Evolutionary conservation across 2,888 invertebrate species (phyloP).

Genomic region (Salticus scenicus): DNA sequence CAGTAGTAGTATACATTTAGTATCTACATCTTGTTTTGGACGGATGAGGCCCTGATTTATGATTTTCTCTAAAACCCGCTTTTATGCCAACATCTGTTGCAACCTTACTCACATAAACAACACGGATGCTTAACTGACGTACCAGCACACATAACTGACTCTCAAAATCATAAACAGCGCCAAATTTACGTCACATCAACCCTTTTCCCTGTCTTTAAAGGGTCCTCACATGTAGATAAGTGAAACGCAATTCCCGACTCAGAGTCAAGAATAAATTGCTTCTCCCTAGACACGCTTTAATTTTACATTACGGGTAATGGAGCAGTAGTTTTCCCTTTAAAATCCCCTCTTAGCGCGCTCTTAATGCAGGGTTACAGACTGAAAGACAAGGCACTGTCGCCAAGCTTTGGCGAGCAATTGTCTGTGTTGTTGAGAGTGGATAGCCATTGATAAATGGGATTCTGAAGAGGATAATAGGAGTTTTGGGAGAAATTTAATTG

Average conservation of each 20-base stretch:
- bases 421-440: too few relatives aligned
- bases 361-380: constrained; percentile 38
- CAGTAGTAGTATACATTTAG: too few relatives aligned
- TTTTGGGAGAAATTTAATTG: too few relatives aligned
- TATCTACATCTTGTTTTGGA: too few relatives aligned
- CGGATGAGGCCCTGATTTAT: background rate
- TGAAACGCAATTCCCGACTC: background rate
- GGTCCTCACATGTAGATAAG: constrained; percentile 16
- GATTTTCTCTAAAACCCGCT: background rate
- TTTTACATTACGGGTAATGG: constrained; percentile 53
- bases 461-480: too few relatives aligned
- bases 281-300: constrained; percentile 33
- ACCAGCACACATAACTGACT: background rate
- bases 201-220: constrained; percentile 15
- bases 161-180: constrained; percentile 32
- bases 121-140: background rate
- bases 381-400: background rate
- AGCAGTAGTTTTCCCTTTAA: constrained; percentile 49
- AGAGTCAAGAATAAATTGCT: constrained; percentile 38
- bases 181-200: constrained; percentile 28
- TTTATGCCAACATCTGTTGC: constrained; percentile 6
- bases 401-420: background rate
- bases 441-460: background rate
- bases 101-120: constrained; percentile 1
- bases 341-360: constrained; percentile 36